Conservation (phyloP, 2,888 invertebrate genomes). For the Petrophora chlorosata region DNA sequence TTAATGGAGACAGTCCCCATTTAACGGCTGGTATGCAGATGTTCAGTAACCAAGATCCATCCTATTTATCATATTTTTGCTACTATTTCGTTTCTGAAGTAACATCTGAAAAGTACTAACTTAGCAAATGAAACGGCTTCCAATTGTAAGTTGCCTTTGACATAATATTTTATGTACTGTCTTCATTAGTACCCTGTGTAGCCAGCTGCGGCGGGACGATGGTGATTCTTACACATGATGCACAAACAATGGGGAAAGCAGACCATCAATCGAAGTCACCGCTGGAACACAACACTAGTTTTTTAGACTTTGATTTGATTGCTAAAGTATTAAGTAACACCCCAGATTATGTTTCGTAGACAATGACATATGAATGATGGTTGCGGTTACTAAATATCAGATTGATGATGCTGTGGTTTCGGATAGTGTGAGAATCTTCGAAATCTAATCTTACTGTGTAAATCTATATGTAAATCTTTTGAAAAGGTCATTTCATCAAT, state of each 20-base stretch:
- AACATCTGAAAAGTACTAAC: no score
- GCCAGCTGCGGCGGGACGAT: not conserved
- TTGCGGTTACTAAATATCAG: slow-evolving; percentile 8
- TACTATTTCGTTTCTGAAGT: no score
- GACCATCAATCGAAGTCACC: slow-evolving; percentile 19
- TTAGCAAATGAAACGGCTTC: no score
- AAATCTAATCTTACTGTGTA: no score
- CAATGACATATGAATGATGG: slow-evolving; percentile 15
- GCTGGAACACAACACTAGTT: slow-evolving; percentile 6
- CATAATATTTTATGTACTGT: no score
- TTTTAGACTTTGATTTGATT: slow-evolving; percentile 2
- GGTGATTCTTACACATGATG: slow-evolving; percentile 14
- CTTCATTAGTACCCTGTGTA: not conserved
- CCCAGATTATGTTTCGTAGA: slow-evolving; percentile 9
- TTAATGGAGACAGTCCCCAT: no score
- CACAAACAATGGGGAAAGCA: slow-evolving; percentile 21
- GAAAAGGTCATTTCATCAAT: slow-evolving; percentile 4
- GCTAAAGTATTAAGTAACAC: slow-evolving; percentile 9
- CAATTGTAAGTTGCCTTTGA: no score
- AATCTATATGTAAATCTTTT: not conserved
- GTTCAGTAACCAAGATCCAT: no score
- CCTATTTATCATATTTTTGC: no score
- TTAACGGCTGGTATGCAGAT: no score
- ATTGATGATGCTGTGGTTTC: slow-evolving; percentile 5
- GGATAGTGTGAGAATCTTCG: not conserved